Evolutionary conservation across 2,888 invertebrate species (phyloP).

Genomic region (Oxytorus armatus): DNA sequence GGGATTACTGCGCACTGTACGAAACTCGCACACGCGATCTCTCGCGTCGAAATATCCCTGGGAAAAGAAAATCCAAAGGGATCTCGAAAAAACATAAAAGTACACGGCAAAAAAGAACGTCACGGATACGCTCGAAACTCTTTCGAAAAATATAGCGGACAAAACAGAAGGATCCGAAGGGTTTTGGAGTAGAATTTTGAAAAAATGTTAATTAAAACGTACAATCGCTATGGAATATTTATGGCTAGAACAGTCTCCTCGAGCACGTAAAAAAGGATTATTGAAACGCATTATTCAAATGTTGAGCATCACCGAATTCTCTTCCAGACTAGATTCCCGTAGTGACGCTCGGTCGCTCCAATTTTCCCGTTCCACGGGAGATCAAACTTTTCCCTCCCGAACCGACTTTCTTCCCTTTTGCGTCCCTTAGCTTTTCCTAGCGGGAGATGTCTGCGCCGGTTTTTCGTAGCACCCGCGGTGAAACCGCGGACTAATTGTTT

Average conservation of each 20-base stretch:
- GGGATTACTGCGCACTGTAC: slow-evolving; percentile 24
- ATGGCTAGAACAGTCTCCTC: slow-evolving; percentile 22
- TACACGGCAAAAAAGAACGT: too few species aligned
- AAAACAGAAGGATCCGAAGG: neutral
- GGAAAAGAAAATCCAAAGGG: slow-evolving; percentile 12
- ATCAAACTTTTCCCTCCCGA: slow-evolving; percentile 26
- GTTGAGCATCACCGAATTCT: neutral
- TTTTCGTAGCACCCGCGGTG: slow-evolving; percentile 57
- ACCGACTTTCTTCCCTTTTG: slow-evolving; percentile 12
- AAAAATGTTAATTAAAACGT: slow-evolving; percentile 59
- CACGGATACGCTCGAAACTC: too few species aligned
- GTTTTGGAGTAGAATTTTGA: slow-evolving; percentile 28
- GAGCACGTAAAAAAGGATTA: slow-evolving; percentile 40
- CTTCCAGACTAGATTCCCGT: slow-evolving; percentile 45
- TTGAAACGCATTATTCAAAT: slow-evolving; percentile 63
- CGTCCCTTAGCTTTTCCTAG: slow-evolving; percentile 28
- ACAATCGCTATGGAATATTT: slow-evolving; percentile 42
- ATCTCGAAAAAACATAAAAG: neutral
- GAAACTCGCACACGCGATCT: slow-evolving; percentile 25
- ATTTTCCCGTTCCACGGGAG: slow-evolving; percentile 58
- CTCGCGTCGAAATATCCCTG: slow-evolving; percentile 7
- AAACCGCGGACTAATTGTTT: slow-evolving; percentile 63
- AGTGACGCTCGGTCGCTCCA: slow-evolving; percentile 48
- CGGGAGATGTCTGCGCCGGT: slow-evolving; percentile 43
- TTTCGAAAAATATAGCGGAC: neutral